A percentile compares a stretch with the other conserved stretches of the same genome.
Evolutionary conservation across 1,140 invertebrate genomes (phyloP).

Genomic region (Drosophila gunungcola): DNA sequence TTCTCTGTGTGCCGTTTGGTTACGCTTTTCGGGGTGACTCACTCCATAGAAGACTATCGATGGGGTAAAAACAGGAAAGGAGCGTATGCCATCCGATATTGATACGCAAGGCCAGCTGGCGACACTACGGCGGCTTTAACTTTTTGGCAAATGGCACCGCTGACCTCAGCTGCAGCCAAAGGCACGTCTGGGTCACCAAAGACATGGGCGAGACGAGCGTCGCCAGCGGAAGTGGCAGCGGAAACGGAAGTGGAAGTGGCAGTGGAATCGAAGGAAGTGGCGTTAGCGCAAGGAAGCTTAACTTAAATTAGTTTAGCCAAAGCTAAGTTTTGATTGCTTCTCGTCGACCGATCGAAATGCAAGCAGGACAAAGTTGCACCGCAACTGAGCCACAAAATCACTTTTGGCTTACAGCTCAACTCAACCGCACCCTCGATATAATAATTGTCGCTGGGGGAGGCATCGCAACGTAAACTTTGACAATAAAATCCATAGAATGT

Average conservation of each 20-base stretch:
- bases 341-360: neutral
- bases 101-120: conserved; percentile 52
- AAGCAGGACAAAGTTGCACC: conserved; percentile 26
- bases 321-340: conserved; percentile 17
- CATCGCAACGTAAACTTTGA: conserved; percentile 50
- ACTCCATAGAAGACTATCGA: too few relatives aligned
- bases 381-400: conserved; percentile 9
- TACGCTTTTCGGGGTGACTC: neutral
- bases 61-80: neutral
- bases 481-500: conserved; percentile 56
- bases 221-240: conserved; percentile 34
- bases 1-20: neutral
- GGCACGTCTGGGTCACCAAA: conserved; percentile 27
- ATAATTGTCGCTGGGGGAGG: conserved; percentile 45
- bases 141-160: conserved; percentile 63
- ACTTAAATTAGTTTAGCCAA: conserved; percentile 58
- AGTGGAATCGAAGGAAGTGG: neutral
- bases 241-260: conserved; percentile 19
- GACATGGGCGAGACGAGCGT: conserved; percentile 17
- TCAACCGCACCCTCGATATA: conserved; percentile 1
- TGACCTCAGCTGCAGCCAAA: conserved; percentile 41
- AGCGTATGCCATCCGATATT: conserved; percentile 27
- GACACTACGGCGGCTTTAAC: conserved; percentile 38
- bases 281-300: conserved; percentile 5
- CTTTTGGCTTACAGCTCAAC: neutral